Evolutionary conservation across 1,140 invertebrate species (phyloP), one percentile per base, ranked within the genome.

Genomic region (Sinonovacula constricta): DNA sequence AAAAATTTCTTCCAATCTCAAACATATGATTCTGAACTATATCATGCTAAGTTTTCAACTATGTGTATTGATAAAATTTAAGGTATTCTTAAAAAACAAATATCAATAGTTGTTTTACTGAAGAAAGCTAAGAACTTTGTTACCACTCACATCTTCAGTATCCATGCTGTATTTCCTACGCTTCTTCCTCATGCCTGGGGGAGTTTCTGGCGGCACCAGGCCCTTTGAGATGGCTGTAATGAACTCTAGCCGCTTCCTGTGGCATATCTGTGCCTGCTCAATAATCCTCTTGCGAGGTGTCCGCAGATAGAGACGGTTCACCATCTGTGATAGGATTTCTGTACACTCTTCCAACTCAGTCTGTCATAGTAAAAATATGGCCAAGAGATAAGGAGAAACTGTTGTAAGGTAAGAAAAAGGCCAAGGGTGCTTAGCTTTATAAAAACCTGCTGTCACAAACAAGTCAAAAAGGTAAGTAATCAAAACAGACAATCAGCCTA

Each of bases 281-380:
- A 94, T 92, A 71, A 95, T 94, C 51, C 92, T 92, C 60, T 92
- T 87, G 57, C 93, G 92, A 4, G 94, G 94, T 15, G 93, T 94
- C 36, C 93, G 91, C 24, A 95, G 87, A 86, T 94, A 94, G 0
- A 93, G 93, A 15, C 93, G 88, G 49, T 93, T 93, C 18, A 95
- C 92, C 92, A 94, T 94, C 85, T 94, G 93, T 24, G 93, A 94
- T 7, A 95, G 86, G 79, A 93, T 93, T 85, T 94, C 94, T 26
- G 93, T 94, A 31, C 92, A 92, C 82, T 94, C 93, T 88, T 94
- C 94, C 59, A 95, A 85, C 87, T 95, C 94, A 80, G 93, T 94
- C 93, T 95, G 86, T n/a, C n/a, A n/a, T n/a, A n/a, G n/a, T n/a
- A n/a, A n/a, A n/a, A n/a, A n/a, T n/a, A n/a, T n/a, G n/a, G n/a